Evolutionary conservation across 2,888 invertebrate species (phyloP), one percentile per base, ranked within the genome.

Genomic region (Aspidiotus rigidus): DNA sequence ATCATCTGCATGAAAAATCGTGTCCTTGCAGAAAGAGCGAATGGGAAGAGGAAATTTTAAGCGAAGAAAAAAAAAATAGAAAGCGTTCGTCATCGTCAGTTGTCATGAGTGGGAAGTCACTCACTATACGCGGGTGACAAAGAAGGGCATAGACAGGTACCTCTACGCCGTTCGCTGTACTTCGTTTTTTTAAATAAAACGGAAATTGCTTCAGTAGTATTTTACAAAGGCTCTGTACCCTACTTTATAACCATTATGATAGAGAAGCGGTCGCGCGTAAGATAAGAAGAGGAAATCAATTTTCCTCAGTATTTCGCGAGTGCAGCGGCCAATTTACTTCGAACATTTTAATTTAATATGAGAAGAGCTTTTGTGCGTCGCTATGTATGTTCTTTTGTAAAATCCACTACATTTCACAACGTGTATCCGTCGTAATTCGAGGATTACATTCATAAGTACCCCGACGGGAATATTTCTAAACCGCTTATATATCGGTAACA

Each of bases 331-430:
- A 59, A 59, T 59, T 59, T 59, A 13, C 59, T 59, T 59, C 59
- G 8, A 59, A 59, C 59, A 13, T 59, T 59, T 39, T 59, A 59
- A 59, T 59, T 59, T 59, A 59, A 59, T 59, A 59, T 39, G 59
- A 59, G 13, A 28, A 49, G n/a, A 59, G 59, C 59, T 59, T 59
- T 59, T 59, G 17, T 17, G 7, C 56, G 13, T 56, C 17, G 56
- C 13, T 10, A 16, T 56, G 11, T n/a, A n/a, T 49, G 10, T n/a
- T 49, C 49, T n/a, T 11, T 13, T n/a, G 49, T 49, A 49, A 28
- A 28, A 28, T 28, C 28, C 28, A 11, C 49, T 49, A 49, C 49
- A 49, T 49, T 49, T 49, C n/a, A 49, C 49, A n/a, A 49, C 49
- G n/a, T 28, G 28, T 49, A 49, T 49, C 49, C 49, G 49, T 49